Evolutionary conservation across 2,888 invertebrate species (phyloP), one percentile per base, ranked within the genome.

Genomic region (Strigamia maritima): DNA sequence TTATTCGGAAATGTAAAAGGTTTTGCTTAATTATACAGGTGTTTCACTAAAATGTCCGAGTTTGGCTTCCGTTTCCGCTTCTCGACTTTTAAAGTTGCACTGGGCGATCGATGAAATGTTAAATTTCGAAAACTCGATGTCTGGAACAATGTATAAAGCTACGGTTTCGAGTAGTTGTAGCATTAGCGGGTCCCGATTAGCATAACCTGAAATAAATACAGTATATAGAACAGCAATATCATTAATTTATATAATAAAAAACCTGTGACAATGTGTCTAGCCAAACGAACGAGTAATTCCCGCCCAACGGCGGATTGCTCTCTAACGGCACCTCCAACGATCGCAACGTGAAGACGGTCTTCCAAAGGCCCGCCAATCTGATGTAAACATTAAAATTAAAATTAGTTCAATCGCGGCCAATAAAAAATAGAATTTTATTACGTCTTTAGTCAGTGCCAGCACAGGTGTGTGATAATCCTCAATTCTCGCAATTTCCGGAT

Each of bases 91-190:
- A 31, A 79, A 79, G 19, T 28, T 40, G 31, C 85, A 85, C 80
- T 84, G 84, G 2, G 84, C 84, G 8, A 80, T 81, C 22, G 80
- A 77, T 0, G 83, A 82, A 14, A 80, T 85, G 40, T 87, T 85
- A 80, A 89, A 89, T 80, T 90, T 89, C 3, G 87, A 87, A n/a
- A 87, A 86, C 84, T 91, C 91, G 8, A 91, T 86, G 1, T 88
- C 88, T 0, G 95, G 95, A 82, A 95, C 89, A 82, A 97, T 90
- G 85, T 95, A 93, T 49, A 97, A 85, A 4, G 94, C 92, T 0
- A 92, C 88, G 81, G 90, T 91, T 77, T 92, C 87, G 6, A 97
- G 85, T 16, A 97, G 86, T 24, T 87, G 86, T 60, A 88, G 85
- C 81, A 93, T 90, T 0, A 88, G 85, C 0, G 91, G 90, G 83